Base-by-base conservation (phyloP, 2,888 invertebrate species). In the Lydus trimaculatus region DNA sequence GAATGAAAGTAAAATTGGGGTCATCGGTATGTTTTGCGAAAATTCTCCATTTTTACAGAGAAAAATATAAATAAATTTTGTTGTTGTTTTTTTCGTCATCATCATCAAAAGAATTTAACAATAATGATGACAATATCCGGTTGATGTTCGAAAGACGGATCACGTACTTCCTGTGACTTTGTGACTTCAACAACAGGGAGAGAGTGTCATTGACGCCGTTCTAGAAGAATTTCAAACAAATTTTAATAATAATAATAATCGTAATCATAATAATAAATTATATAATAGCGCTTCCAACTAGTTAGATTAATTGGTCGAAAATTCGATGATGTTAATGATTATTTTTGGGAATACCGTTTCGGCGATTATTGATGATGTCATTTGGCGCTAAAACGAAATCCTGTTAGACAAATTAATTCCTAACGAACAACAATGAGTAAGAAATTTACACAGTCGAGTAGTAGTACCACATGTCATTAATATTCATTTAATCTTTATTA, bases 361-460 rank as follows among this genome's bases (percentile, higher is more conserved):
- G 25, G 17, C 43, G 17, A 20, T 28, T 56, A 56, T 56, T n/a
- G 56, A 56, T 56, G 56, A 56, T 56, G 56, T 56, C 56, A 56
- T 56, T 28, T 56, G 56, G 56, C n/a, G 56, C 56, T 31, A 15
- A 39, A 39, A 25, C 56, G 23, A 63, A 67, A 69, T 69, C 71
- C 69, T 73, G 75, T 75, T 75, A 73, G 48, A 69, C 25, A 71
- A 74, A 75, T 72, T 66, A 69, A 71, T 70, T 72, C 61, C 52
- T 5, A 66, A 70, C 66, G 63, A 66, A 61, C 69, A 64, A 60
- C 62, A 66, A 60, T 75, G 73, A 73, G 67, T 72, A 71, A 72
- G 61, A 62, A 65, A 69, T 67, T 67, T 67, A 69, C 62, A 62
- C 63, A 64, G 71, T 66, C 56, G 61, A 64, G 63, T 63, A 56